Base-by-base conservation (phyloP, 2,888 invertebrate species). In the Heliconius ismenius region DNA sequence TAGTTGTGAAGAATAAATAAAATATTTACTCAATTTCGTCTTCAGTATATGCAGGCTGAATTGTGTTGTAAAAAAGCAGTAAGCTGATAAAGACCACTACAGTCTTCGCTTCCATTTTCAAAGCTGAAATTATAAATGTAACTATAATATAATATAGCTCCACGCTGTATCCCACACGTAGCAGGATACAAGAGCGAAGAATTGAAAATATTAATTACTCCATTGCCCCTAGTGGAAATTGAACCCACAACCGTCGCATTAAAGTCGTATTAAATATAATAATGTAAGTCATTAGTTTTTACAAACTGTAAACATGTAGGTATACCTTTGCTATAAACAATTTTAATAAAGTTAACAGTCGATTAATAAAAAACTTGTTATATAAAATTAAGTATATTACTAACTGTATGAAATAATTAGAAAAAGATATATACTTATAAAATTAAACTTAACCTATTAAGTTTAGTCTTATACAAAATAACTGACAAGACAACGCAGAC, bases 1-100 rank as follows among this genome's bases (percentile, higher is more conserved):
- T n/a, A 18, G 26, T 26, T 60, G 36, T 18, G 18, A 73, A 62
- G 36, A 62, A 36, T 58, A 24, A 60, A 28, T 36, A 32, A 60
- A 43, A 73, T 39, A 62, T 43, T 73, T 73, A 73, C 73, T 26
- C 39, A 73, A 36, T 63, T 62, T 39, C 28, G 18, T 73, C 62
- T 63, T 73, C 39, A 39, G 43, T 21, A 26, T 24, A 39, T 4
- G 73, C 39, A 73, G 60, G 70, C 15, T 36, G 54, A 70, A 70
- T 39, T 18, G 26, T 63, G 28, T 26, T 70, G 62, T 26, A 63
- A 26, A 62, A 63, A 60, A 73, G 11, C 21, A 73, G 43, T 39
- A 73, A 36, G 39, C 26, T 21, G 11, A 62, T 73, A 43, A 10
- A 36, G 6, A 63, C 24, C 9, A 26, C 21, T 13, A 21, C 62